phyloP scores from a whole-genome alignment of 1,140 invertebrate genomes.

The Lucilia sericata region DNA sequence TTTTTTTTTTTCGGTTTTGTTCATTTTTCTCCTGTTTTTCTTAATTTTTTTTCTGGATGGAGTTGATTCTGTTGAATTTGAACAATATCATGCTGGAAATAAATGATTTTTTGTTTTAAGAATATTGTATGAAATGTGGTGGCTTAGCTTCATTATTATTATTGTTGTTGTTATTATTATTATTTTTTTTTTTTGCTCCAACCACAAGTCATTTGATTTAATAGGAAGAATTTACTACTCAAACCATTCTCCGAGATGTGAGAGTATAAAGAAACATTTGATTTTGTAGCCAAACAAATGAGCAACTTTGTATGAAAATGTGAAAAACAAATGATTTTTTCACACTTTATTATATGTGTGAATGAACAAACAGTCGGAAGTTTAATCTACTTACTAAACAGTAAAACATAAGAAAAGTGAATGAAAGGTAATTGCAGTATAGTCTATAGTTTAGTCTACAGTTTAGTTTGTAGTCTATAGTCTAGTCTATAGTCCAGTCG shows the following conservation, averaged over 20 bases:
- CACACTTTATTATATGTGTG: neutral
- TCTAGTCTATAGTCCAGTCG: too few species aligned
- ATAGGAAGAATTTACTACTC: neutral
- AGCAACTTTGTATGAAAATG: conserved; percentile 15
- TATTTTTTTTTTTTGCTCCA: neutral
- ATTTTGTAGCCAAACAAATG: conserved; percentile 20
- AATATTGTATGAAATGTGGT: neutral
- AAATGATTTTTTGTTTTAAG: neutral
- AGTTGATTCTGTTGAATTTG: neutral
- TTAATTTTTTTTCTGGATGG: conserved; percentile 8
- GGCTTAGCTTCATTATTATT: neutral
- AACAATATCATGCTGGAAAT: neutral
- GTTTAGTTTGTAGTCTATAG: too few species aligned
- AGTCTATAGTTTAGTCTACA: too few species aligned
- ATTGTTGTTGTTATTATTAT: neutral
- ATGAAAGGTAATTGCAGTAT: too few species aligned
- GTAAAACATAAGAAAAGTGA: neutral
- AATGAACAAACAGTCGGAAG: neutral
- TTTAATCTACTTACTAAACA: neutral
- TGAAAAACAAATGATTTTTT: conserved; percentile 25
- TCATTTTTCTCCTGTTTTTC: neutral
- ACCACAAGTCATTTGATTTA: conserved; percentile 24
- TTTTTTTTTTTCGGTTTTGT: conserved; percentile 7
- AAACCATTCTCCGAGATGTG: neutral
- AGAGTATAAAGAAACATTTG: neutral